A percentile compares a stretch with the other conserved stretches of the same genome.
These are phyloP conservation scores for Thumatha senex DNA, from an alignment of 2,888 invertebrate genomes.

Conservation along the genomic window DNA sequence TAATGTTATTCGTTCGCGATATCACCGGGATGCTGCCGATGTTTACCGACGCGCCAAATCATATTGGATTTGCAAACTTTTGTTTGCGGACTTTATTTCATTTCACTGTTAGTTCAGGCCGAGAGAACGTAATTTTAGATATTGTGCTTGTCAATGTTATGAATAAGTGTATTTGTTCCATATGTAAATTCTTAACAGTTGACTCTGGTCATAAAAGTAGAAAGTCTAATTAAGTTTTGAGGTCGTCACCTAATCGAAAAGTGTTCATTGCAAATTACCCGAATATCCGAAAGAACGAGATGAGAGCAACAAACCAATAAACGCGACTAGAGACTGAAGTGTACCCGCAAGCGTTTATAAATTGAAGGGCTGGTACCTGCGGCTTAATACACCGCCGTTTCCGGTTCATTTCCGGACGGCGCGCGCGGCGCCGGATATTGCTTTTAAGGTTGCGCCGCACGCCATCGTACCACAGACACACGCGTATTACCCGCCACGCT, in stretches of 20 bases:
- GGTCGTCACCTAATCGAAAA: slow-evolving; percentile 16
- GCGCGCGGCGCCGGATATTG: slow-evolving; percentile 84
- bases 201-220: slow-evolving; percentile 38
- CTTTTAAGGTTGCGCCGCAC: slow-evolving; percentile 82
- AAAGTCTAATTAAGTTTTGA: neutral
- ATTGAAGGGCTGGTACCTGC: slow-evolving; percentile 83
- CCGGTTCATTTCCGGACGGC: slow-evolving; percentile 84
- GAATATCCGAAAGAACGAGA: slow-evolving; percentile 59
- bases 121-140: slow-evolving; percentile 78
- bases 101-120: slow-evolving; percentile 80
- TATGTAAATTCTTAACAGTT: slow-evolving; percentile 30
- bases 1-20: slow-evolving; percentile 84
- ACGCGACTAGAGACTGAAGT: slow-evolving; percentile 56
- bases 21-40: slow-evolving; percentile 83
- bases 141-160: slow-evolving; percentile 62
- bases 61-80: slow-evolving; percentile 84
- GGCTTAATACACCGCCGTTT: slow-evolving; percentile 84
- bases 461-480: slow-evolving; percentile 56
- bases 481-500: slow-evolving; percentile 44
- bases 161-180: slow-evolving; percentile 52
- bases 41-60: slow-evolving; percentile 84
- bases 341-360: slow-evolving; percentile 79
- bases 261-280: slow-evolving; percentile 74
- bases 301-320: slow-evolving; percentile 51
- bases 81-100: slow-evolving; percentile 83